A percentile compares a stretch with the other conserved stretches of the same genome.
Evolutionary conservation across 2,797 vertebrate genomes (phyloP).

Genomic region (Rhinophrynus dorsalis): DNA sequence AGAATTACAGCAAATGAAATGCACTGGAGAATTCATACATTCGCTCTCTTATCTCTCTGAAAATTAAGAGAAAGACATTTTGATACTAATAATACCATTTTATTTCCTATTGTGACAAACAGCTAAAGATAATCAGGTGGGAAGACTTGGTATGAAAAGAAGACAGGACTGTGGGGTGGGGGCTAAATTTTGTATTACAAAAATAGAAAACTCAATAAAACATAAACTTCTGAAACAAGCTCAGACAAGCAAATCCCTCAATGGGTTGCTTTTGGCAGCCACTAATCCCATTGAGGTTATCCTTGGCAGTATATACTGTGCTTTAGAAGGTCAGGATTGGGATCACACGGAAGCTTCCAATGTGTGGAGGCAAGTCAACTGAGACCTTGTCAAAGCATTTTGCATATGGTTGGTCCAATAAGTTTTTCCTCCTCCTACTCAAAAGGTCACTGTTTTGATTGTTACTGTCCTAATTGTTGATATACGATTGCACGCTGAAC

Average conservation of each 20-base stretch:
- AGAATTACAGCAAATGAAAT: too few species aligned
- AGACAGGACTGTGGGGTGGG: background rate
- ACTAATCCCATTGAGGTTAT: background rate
- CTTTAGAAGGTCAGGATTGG: conserved; percentile 14
- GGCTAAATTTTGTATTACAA: conserved; percentile 10
- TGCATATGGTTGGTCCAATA: conserved; percentile 30
- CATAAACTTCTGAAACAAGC: conserved; percentile 8
- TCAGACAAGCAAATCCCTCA: conserved; percentile 35
- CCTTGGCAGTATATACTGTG: background rate
- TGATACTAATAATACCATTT: too few species aligned
- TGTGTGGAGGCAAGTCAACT: conserved; percentile 11
- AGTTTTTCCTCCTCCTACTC: conserved; percentile 31
- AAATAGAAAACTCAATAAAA: background rate
- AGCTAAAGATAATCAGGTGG: too few species aligned
- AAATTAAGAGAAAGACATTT: too few species aligned
- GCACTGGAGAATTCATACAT: too few species aligned
- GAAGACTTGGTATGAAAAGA: background rate
- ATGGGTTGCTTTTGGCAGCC: conserved; percentile 41
- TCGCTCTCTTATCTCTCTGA: too few species aligned
- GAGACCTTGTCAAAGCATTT: conserved; percentile 26
- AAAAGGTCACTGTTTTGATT: conserved; percentile 46
- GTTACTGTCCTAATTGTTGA: conserved; percentile 48
- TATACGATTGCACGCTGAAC: conserved; percentile 43
- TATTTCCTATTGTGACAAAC: too few species aligned
- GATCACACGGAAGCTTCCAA: conserved; percentile 7